Evolutionary conservation across 2,888 invertebrate species (phyloP).

Genomic region (Cylloceria caligata): DNA sequence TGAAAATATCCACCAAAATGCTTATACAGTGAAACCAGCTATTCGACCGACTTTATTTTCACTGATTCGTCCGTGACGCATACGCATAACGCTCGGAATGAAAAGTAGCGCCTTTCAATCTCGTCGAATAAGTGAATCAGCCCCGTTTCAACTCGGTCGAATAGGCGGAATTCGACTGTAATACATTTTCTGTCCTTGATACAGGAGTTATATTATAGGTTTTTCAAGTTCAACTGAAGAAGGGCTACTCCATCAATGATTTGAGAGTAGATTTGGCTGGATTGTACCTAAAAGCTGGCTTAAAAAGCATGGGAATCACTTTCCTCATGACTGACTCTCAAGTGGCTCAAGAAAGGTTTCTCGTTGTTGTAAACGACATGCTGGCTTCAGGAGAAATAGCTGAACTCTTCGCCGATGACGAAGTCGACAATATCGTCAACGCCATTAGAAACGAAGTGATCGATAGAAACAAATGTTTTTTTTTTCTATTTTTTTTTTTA

Average conservation of each 20-base stretch:
- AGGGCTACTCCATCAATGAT: conserved; percentile 94
- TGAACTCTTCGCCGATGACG: conserved; percentile 95
- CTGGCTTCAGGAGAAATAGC: conserved; percentile 97
- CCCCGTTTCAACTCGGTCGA: too few species aligned
- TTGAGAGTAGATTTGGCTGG: conserved; percentile 90
- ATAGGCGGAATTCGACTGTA: too few species aligned
- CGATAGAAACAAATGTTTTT: neutral
- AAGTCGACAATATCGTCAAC: conserved; percentile 93
- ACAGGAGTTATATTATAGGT: conserved; percentile 85
- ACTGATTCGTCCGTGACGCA: too few species aligned
- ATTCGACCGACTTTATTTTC: too few species aligned
- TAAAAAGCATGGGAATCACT: conserved; percentile 93
- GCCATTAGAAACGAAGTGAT: conserved; percentile 90
- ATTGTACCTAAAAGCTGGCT: conserved; percentile 94
- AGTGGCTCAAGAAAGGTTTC: conserved; percentile 94
- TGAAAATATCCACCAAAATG: neutral
- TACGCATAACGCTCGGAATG: too few species aligned
- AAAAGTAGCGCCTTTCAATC: too few species aligned
- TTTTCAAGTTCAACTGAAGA: conserved; percentile 96
- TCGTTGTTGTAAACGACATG: conserved; percentile 97
- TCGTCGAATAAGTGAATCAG: too few species aligned
- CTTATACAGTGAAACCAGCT: neutral
- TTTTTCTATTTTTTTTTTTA: conserved; percentile 8
- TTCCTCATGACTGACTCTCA: conserved; percentile 98
- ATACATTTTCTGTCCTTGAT: neutral